Evolutionary conservation across 2,888 invertebrate genomes (phyloP).

Genomic region (Plebejus anna): DNA sequence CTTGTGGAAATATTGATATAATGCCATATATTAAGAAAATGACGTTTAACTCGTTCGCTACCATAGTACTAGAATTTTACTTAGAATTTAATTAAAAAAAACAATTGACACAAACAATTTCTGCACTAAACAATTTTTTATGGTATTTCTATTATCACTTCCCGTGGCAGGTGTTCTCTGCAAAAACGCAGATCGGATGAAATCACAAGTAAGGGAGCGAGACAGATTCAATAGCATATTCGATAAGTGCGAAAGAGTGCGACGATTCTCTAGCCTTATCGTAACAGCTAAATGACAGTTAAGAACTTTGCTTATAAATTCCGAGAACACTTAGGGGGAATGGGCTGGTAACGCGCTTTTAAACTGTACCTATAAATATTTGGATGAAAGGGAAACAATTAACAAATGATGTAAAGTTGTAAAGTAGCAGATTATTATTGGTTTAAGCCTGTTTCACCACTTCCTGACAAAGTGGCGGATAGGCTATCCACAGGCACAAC

Average conservation of each 20-base stretch:
- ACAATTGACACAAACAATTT: neutral
- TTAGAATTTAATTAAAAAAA: neutral
- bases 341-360: neutral
- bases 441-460: neutral
- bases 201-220: constrained; percentile 1
- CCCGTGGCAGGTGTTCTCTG: constrained; percentile 4
- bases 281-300: constrained; percentile 19
- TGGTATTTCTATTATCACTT: neutral
- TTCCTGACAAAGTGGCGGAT: too few species aligned
- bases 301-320: constrained; percentile 15
- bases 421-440: neutral
- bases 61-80: neutral
- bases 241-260: constrained; percentile 1
- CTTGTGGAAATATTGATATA: constrained; percentile 14
- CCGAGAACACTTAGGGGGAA: constrained; percentile 6
- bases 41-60: neutral
- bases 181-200: constrained; percentile 10
- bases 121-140: neutral
- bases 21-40: neutral
- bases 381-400: neutral
- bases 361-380: constrained; percentile 10
- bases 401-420: neutral
- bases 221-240: neutral
- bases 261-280: neutral
- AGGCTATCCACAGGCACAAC: too few species aligned